phyloP scores from a whole-genome alignment of 2,113 vertebrate genomes.

The Axis porcinus region DNA sequence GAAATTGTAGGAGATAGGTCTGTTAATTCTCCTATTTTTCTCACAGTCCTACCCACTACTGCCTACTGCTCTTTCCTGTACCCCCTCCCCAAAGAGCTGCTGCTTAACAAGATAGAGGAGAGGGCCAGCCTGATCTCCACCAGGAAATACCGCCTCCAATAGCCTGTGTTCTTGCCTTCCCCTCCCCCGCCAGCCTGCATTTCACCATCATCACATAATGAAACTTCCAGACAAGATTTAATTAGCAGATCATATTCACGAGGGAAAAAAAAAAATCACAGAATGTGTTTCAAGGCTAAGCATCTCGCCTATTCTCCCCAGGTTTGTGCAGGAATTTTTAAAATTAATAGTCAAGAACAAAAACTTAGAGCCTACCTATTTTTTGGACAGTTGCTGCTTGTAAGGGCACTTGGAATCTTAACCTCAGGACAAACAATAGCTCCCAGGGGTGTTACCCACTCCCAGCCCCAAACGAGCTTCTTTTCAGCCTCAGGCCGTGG shows the following conservation, averaged over 20 bases:
- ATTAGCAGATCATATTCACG: slow-evolving; percentile 28
- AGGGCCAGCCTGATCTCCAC: not conserved
- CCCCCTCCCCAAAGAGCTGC: not conserved
- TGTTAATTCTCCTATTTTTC: not conserved
- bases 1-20: not conserved
- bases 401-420: not conserved
- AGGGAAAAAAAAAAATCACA: not conserved
- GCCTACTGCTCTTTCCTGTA: not conserved
- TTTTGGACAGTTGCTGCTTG: not conserved
- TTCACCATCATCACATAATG: not conserved
- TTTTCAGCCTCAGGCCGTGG: not conserved
- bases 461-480: not conserved
- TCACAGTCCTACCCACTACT: not conserved
- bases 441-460: no score
- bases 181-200: not conserved
- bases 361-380: not conserved
- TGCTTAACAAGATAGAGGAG: not conserved
- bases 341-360: not conserved
- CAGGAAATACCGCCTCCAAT: not conserved
- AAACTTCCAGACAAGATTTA: slow-evolving; percentile 19
- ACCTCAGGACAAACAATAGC: not conserved
- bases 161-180: not conserved
- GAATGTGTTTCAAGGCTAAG: not conserved
- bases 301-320: not conserved
- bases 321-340: not conserved